Evolutionary conservation across 2,888 invertebrate species (phyloP).

Genomic region (Mystacides longicornis): DNA sequence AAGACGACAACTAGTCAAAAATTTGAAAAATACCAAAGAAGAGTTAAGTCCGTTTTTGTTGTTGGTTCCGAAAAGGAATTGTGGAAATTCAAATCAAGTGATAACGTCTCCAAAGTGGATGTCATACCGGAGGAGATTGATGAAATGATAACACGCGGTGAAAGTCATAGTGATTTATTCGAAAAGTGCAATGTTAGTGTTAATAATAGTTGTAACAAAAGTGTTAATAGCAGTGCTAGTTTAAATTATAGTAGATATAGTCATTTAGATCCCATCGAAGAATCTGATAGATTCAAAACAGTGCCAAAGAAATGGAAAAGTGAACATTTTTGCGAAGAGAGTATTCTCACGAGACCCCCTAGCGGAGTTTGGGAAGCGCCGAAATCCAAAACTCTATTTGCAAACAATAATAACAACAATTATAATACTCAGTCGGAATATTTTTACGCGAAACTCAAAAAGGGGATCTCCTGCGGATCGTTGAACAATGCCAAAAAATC

Average conservation of each 20-base stretch:
- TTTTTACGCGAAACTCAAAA: slow-evolving; percentile 7
- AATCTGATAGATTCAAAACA: background rate
- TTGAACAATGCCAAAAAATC: slow-evolving; percentile 33
- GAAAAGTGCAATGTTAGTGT: background rate
- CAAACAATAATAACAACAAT: background rate
- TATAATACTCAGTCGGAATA: background rate
- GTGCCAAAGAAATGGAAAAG: slow-evolving; percentile 15
- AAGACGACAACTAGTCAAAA: slow-evolving; percentile 1
- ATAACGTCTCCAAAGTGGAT: background rate
- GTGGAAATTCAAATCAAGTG: slow-evolving; percentile 7
- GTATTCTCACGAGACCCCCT: slow-evolving; percentile 15
- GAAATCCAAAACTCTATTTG: background rate
- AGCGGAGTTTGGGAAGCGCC: slow-evolving; percentile 10
- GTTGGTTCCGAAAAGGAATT: slow-evolving; percentile 8
- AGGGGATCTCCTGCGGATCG: slow-evolving; percentile 30
- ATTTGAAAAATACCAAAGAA: slow-evolving; percentile 11
- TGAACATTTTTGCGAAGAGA: slow-evolving; percentile 17
- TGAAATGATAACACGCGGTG: background rate
- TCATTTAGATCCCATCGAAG: background rate
- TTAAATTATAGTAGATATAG: background rate
- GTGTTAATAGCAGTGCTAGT: background rate
- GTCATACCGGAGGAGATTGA: background rate
- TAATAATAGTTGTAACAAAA: background rate
- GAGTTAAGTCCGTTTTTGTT: slow-evolving; percentile 7
- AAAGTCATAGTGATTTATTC: slow-evolving; percentile 4